These are phyloP conservation scores for Andricus quercusramuli DNA, from an alignment of 2,888 invertebrate genomes.

Conservation along the genomic window DNA sequence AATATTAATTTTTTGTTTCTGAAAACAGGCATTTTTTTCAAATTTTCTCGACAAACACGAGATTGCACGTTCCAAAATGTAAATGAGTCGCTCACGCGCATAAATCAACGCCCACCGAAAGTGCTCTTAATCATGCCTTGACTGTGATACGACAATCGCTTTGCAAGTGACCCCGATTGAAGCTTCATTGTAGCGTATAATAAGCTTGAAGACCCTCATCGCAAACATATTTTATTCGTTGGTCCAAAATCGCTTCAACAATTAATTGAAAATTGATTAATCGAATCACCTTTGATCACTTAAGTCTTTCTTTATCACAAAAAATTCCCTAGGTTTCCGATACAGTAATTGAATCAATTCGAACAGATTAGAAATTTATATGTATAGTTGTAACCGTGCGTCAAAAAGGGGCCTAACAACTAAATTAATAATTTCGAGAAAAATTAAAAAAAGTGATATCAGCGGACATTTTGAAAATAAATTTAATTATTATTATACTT, in stretches of 20 bases:
- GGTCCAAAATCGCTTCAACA: not conserved
- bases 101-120: slow-evolving; percentile 54
- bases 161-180: slow-evolving; percentile 63
- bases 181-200: slow-evolving; percentile 68
- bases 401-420: no score
- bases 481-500: no score
- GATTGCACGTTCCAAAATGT: slow-evolving; percentile 44
- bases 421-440: no score
- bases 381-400: not conserved
- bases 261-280: not conserved
- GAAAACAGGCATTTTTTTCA: not conserved
- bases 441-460: no score
- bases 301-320: not conserved
- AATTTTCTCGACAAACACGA: slow-evolving; percentile 3
- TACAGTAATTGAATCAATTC: not conserved
- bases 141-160: slow-evolving; percentile 64
- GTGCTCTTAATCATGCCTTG: slow-evolving; percentile 61
- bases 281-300: slow-evolving; percentile 1
- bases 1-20: not conserved
- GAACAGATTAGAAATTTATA: not conserved
- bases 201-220: slow-evolving; percentile 61
- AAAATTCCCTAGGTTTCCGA: not conserved
- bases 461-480: no score
- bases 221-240: slow-evolving; percentile 49
- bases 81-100: slow-evolving; percentile 47